Evolutionary conservation across 2,888 invertebrate genomes (phyloP), one percentile per base, ranked within the genome.

Genomic region (Poecilus cupreus): DNA sequence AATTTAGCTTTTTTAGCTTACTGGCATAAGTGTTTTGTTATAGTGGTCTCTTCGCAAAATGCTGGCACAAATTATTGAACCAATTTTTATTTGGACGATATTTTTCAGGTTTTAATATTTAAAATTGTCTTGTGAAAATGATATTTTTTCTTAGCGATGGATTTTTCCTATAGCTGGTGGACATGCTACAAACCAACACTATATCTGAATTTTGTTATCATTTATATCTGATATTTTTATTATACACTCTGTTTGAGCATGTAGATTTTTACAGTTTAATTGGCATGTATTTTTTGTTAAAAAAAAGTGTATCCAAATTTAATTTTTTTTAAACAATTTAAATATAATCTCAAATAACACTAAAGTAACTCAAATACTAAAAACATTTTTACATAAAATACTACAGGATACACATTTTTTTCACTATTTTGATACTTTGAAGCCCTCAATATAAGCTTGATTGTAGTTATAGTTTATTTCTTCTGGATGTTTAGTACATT

Each of bases 141-240:
- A 72, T 51, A 54, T 54, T 80, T 80, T 80, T 79, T 79, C 79
- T 79, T 80, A 80, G 80, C 80, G 72, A 80, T 72, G 80, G 72
- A 72, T 80, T 72, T 80, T 80, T 72, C 80, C 64, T 68, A 68
- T 80, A 80, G 72, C 70, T 80, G 80, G 72, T 77, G 77, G 77
- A 77, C 77, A 60, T 77, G 72, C 80, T 80, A 80, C 80, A 80
- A 72, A 72, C 54, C 79, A 80, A 80, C 72, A 80, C 72, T 80
- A 68, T 70, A 51, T 78, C 39, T 79, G 43, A 70, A 68, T 79
- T 79, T 68, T 70, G 32, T 70, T 78, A 72, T 46, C n/a, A 78
- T 79, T 79, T 68, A 68, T 68, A 68, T 68, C 76, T 43, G 11
- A 51, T 76, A 76, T 57, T 64, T 75, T 18, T 76, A 54, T 39